These are phyloP conservation scores for Kryptolebias ocellatus DNA, from an alignment of 2,797 vertebrate genomes.

Conservation along the genomic window DNA sequence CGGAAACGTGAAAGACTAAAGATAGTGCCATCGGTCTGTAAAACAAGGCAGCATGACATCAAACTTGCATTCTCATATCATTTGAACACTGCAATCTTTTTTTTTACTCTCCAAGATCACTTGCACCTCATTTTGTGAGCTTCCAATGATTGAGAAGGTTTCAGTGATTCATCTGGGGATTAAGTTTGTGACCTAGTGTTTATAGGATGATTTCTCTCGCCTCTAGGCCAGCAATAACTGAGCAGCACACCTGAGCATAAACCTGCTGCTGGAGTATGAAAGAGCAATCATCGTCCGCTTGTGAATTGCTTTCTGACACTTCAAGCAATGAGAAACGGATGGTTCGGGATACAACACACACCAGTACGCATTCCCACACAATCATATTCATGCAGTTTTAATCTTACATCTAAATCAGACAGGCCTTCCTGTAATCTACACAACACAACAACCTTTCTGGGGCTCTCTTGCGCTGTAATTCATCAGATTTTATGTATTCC, in stretches of 20 bases:
- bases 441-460: constrained; percentile 11
- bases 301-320: constrained; percentile 44
- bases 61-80: constrained; percentile 4
- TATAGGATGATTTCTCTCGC: constrained; percentile 41
- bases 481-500: constrained; percentile 55
- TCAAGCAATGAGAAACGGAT: constrained; percentile 23
- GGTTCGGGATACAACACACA: constrained; percentile 22
- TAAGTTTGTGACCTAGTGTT: constrained; percentile 58
- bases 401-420: constrained; percentile 46
- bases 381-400: constrained; percentile 31
- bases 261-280: constrained; percentile 30
- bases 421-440: constrained; percentile 35
- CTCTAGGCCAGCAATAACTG: constrained; percentile 45
- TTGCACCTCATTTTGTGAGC: not conserved
- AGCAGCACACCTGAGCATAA: constrained; percentile 42
- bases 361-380: constrained; percentile 23
- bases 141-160: constrained; percentile 20
- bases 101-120: constrained; percentile 16
- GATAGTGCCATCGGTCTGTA: not conserved
- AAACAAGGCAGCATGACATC: no score
- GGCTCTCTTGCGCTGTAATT: constrained; percentile 12
- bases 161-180: constrained; percentile 40
- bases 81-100: constrained; percentile 29
- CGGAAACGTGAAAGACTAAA: no score
- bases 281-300: constrained; percentile 42